Conservation (phyloP, 2,113 vertebrate genomes). For the Tachysurus vachellii region DNA sequence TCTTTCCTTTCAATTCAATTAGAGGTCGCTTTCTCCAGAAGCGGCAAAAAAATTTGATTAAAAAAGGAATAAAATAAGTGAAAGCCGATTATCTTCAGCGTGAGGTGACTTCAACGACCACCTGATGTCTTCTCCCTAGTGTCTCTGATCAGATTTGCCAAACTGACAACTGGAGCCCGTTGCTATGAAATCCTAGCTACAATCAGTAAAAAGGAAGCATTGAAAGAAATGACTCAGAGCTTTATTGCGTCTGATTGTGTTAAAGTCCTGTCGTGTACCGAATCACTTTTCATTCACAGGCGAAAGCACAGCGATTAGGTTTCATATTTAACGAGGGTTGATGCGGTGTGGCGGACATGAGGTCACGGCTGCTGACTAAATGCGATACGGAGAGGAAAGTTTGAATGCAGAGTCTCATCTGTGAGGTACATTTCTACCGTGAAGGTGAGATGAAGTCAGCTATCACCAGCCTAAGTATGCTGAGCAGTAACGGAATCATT, state of each 20-base stretch:
- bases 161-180: background rate
- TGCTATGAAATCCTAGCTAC: conserved; percentile 39
- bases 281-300: conserved; percentile 48
- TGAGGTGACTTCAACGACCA: conserved; percentile 17
- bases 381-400: background rate
- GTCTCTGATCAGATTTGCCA: conserved; percentile 32
- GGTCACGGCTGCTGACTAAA: background rate
- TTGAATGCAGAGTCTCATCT: background rate
- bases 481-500: background rate
- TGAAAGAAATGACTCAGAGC: conserved; percentile 64
- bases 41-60: background rate
- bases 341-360: background rate
- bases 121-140: conserved; percentile 28
- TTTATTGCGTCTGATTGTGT: conserved; percentile 71
- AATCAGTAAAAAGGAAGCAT: conserved; percentile 29
- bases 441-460: background rate
- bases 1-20: background rate
- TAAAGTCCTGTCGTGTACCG: conserved; percentile 44
- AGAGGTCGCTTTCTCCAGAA: conserved; percentile 2
- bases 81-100: conserved; percentile 11
- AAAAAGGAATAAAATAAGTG: conserved; percentile 22
- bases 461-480: background rate
- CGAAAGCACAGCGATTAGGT: conserved; percentile 16
- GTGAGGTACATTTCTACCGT: background rate
- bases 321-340: conserved; percentile 33